These are phyloP conservation scores for Heliconius erato DNA, from an alignment of 2,888 invertebrate genomes.

Conservation along the genomic window DNA sequence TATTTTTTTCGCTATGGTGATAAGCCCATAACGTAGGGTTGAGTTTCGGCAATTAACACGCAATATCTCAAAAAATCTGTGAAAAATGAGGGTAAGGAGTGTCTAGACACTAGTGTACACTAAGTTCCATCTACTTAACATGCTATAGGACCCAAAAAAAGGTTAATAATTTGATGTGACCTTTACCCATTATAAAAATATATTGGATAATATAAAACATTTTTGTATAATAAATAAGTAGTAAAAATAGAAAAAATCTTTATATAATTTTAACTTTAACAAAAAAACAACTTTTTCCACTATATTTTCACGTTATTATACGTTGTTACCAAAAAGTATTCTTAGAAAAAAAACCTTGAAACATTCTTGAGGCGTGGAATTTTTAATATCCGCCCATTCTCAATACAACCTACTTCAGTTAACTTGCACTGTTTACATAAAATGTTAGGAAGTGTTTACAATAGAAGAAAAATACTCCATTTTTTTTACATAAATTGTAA, in stretches of 20 bases:
- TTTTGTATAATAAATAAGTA: not conserved
- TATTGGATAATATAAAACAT: not conserved
- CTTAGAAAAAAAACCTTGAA: conserved; percentile 47
- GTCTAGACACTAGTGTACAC: not conserved
- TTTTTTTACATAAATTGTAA: not conserved
- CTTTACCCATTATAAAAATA: not conserved
- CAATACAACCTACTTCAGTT: conserved; percentile 62
- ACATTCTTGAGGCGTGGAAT: conserved; percentile 62
- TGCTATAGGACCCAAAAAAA: too few species aligned
- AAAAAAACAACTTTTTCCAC: not conserved
- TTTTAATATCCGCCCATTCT: conserved; percentile 71
- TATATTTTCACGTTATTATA: not conserved
- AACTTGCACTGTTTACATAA: conserved; percentile 57
- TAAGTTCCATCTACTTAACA: not conserved
- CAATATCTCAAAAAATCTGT: not conserved
- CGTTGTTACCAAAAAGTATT: conserved; percentile 19
- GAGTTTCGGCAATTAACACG: not conserved
- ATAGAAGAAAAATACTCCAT: not conserved
- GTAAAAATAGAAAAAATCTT: not conserved
- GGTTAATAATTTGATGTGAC: too few species aligned
- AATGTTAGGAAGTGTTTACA: conserved; percentile 46
- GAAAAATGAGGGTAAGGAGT: not conserved
- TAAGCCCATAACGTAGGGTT: not conserved
- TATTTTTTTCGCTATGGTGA: not conserved
- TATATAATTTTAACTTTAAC: not conserved